Evolutionary conservation across 2,113 vertebrate genomes (phyloP).

Genomic region (Terrapene triunguis): DNA sequence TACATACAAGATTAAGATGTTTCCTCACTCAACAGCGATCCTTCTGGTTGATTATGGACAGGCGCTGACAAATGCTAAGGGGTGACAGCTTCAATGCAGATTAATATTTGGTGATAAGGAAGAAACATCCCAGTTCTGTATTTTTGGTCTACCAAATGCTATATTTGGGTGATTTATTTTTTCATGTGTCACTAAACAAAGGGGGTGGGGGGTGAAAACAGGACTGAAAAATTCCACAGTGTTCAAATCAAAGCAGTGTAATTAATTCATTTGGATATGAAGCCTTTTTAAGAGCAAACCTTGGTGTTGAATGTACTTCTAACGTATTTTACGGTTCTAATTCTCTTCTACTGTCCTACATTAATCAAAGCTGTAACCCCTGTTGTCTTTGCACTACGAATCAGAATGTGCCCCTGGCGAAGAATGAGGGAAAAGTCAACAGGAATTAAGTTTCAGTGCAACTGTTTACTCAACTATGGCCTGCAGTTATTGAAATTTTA

Average conservation of each 20-base stretch:
- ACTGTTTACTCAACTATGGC: constrained; percentile 99
- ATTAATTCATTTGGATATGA: constrained; percentile 77
- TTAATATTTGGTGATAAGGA: not conserved
- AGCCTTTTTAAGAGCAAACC: constrained; percentile 74
- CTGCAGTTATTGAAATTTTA: constrained; percentile 99
- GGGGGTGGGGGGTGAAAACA: not conserved
- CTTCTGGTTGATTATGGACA: not conserved
- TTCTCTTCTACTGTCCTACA: constrained; percentile 86
- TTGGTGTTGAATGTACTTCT: constrained; percentile 82
- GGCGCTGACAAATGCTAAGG: not conserved
- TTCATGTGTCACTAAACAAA: not conserved
- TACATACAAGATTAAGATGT: fast-evolving
- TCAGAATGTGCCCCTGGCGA: constrained; percentile 96
- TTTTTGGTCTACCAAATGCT: not conserved
- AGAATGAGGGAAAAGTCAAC: constrained; percentile 98
- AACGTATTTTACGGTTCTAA: constrained; percentile 82
- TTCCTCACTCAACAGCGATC: not conserved
- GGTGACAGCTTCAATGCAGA: not conserved
- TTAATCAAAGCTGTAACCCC: constrained; percentile 96
- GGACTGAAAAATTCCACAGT: constrained; percentile 50
- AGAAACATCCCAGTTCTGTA: not conserved
- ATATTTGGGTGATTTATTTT: not conserved
- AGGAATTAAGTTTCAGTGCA: constrained; percentile 99
- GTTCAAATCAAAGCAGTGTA: constrained; percentile 46
- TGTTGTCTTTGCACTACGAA: constrained; percentile 94